A percentile compares a stretch with the other conserved stretches of the same genome.
Conservation (phyloP, 2,797 vertebrate genomes). For the Uromys caudimaculatus region DNA sequence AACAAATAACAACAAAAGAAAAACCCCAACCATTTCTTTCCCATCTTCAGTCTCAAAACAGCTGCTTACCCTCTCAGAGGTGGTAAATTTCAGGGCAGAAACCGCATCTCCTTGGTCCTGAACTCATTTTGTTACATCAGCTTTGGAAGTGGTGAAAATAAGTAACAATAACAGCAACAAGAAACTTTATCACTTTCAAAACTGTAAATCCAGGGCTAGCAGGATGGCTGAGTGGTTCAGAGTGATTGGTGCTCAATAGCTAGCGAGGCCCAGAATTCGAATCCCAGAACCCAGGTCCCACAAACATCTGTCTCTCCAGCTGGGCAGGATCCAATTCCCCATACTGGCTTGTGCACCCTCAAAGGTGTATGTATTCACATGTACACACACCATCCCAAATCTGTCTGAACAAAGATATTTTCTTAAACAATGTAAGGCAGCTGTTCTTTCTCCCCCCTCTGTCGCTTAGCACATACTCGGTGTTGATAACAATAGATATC, state of each 20-base stretch:
- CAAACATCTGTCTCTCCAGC: neutral
- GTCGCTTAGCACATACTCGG: neutral
- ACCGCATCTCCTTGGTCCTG: neutral
- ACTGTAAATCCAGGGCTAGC: neutral
- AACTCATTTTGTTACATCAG: conserved; percentile 16
- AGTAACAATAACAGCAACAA: neutral
- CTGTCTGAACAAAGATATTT: conserved; percentile 52
- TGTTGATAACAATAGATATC: neutral
- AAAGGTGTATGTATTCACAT: neutral
- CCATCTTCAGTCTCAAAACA: neutral
- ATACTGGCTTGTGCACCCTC: neutral
- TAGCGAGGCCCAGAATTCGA: neutral
- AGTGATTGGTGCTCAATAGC: neutral
- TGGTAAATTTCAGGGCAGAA: neutral
- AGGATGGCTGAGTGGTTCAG: neutral
- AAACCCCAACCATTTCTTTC: neutral
- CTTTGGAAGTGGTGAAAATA: neutral
- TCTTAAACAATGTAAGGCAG: neutral
- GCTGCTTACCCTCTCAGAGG: neutral
- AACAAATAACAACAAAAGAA: neutral
- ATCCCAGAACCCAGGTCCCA: neutral
- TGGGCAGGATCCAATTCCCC: neutral
- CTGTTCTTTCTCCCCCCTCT: neutral
- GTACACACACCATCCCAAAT: neutral
- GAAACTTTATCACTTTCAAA: conserved; percentile 40